phyloP scores from a whole-genome alignment of 1,140 invertebrate species.

The Calephelis virginiensis region DNA sequence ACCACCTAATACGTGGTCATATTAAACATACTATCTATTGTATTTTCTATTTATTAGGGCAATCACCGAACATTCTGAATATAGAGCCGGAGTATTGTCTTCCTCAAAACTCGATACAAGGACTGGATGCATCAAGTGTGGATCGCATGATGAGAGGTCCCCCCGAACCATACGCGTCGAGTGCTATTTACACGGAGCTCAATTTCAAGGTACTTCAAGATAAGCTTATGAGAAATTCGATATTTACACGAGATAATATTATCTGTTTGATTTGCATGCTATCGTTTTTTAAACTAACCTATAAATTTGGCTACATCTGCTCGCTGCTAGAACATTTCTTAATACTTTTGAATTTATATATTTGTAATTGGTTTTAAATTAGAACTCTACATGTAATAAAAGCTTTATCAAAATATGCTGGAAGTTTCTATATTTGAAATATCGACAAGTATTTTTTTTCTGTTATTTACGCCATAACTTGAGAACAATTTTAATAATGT shows the following conservation, averaged over 20 bases:
- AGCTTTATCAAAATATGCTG: no score
- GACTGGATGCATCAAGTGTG: conserved; percentile 64
- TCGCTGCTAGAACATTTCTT: background rate
- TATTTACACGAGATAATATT: conserved; percentile 55
- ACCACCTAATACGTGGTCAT: no score
- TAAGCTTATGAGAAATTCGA: conserved; percentile 53
- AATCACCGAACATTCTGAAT: conserved; percentile 66
- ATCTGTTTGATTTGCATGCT: conserved; percentile 40
- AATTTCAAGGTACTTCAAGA: conserved; percentile 65
- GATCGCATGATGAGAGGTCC: conserved; percentile 64
- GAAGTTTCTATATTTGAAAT: no score
- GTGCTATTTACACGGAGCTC: conserved; percentile 75
- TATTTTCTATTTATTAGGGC: conserved; percentile 47
- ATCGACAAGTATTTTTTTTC: no score
- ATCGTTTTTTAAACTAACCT: background rate
- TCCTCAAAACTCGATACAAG: conserved; percentile 70
- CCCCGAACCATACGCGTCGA: conserved; percentile 71
- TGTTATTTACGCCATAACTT: no score
- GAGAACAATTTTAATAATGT: no score
- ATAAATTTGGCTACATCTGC: background rate
- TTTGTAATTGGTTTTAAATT: no score
- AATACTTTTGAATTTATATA: no score
- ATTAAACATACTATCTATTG: background rate
- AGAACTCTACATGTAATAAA: no score
- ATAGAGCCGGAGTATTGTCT: conserved; percentile 70